These are phyloP conservation scores for Phania funesta DNA, from an alignment of 2,888 invertebrate genomes.

Conservation along the genomic window DNA sequence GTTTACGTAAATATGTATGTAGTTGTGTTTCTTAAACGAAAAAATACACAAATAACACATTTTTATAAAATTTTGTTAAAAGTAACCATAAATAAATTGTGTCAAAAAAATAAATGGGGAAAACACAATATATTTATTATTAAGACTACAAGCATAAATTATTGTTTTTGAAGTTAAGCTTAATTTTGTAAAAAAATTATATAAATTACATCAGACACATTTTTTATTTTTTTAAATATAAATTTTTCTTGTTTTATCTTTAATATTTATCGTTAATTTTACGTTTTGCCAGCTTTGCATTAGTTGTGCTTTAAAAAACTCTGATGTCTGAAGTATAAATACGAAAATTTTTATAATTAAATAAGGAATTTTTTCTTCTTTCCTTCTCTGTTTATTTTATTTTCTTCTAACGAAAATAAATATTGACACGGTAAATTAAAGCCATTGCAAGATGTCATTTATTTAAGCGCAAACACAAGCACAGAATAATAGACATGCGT, in stretches of 20 bases:
- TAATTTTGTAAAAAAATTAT: conserved; percentile 24
- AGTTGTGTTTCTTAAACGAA: conserved; percentile 16
- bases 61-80: conserved; percentile 30
- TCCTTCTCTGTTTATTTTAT: conserved; percentile 30
- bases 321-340: conserved; percentile 30
- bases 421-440: conserved; percentile 77
- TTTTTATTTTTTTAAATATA: not conserved
- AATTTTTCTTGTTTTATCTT: conserved; percentile 1
- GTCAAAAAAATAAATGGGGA: not conserved
- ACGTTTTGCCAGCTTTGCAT: conserved; percentile 48
- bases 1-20: no score
- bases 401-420: conserved; percentile 73
- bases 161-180: conserved; percentile 20
- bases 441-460: conserved; percentile 69
- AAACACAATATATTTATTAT: conserved; percentile 19
- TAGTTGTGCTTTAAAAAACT: conserved; percentile 58
- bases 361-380: conserved; percentile 43
- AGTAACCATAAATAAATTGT: conserved; percentile 39
- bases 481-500: not conserved
- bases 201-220: conserved; percentile 41
- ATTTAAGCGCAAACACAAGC: conserved; percentile 44
- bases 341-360: conserved; percentile 5
- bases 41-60: conserved; percentile 2
- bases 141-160: conserved; percentile 33
- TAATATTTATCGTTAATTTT: conserved; percentile 54